Evolutionary conservation across 2,888 invertebrate genomes (phyloP).

Genomic region (Micropterix aruncella): DNA sequence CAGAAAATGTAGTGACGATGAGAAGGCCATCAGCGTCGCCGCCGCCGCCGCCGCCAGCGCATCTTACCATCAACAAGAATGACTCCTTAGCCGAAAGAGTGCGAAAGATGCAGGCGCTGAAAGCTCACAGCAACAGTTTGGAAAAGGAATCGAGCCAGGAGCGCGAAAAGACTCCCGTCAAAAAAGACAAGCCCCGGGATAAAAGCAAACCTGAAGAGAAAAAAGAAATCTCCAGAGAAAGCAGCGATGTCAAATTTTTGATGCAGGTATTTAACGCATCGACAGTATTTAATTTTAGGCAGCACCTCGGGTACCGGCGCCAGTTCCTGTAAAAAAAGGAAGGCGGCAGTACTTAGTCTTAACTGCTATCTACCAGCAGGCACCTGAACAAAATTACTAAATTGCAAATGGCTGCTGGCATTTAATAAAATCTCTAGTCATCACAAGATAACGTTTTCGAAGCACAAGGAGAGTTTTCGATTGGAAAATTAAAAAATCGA

Average conservation of each 20-base stretch:
- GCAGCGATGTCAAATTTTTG: slow-evolving; percentile 31
- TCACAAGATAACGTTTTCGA: too few relatives aligned
- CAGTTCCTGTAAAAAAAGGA: too few relatives aligned
- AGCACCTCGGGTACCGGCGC: too few relatives aligned
- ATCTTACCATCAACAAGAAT: slow-evolving; percentile 47
- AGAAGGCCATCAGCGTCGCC: slow-evolving; percentile 38
- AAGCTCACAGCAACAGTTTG: slow-evolving; percentile 34
- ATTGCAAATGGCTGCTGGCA: too few relatives aligned
- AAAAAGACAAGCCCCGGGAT: slow-evolving; percentile 27
- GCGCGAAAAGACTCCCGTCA: slow-evolving; percentile 23
- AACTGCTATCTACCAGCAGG: too few relatives aligned
- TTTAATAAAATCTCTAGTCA: too few relatives aligned
- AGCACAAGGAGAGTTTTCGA: too few relatives aligned
- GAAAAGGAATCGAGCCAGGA: slow-evolving; percentile 37
- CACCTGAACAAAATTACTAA: too few relatives aligned
- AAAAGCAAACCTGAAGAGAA: slow-evolving; percentile 33
- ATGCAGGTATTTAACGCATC: too few relatives aligned
- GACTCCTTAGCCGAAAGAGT: slow-evolving; percentile 57
- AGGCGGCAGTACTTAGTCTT: too few relatives aligned
- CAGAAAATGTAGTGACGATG: slow-evolving; percentile 22
- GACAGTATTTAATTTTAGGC: too few relatives aligned
- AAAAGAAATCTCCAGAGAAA: slow-evolving; percentile 23
- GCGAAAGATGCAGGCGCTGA: slow-evolving; percentile 46
- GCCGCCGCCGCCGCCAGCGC: slow-evolving; percentile 25
- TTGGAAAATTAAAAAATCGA: too few relatives aligned